phyloP scores from a whole-genome alignment of 2,888 invertebrate species.

The Drosophila pseudotalamancana region DNA sequence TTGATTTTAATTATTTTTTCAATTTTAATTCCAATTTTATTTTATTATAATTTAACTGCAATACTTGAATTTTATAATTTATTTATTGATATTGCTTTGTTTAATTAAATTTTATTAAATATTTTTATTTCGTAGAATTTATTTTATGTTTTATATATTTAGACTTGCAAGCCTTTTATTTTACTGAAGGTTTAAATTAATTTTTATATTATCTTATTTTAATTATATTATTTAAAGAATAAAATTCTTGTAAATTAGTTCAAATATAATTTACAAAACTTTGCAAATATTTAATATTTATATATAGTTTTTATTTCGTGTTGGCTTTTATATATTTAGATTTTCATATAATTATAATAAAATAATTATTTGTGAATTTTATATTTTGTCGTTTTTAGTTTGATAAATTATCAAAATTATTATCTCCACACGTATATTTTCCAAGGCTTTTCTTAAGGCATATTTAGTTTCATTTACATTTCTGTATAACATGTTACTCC shows the following conservation, averaged over 20 bases:
- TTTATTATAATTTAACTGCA: neutral
- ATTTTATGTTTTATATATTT: neutral
- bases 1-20: too few relatives aligned
- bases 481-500: conserved; percentile 1
- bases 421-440: neutral
- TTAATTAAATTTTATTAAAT: neutral
- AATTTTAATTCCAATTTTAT: too few relatives aligned
- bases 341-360: neutral
- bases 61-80: too few relatives aligned
- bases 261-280: neutral
- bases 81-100: too few relatives aligned
- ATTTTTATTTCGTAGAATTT: neutral
- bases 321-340: neutral
- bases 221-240: too few relatives aligned
- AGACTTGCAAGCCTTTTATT: too few relatives aligned
- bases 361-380: neutral
- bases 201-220: neutral
- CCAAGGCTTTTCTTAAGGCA: neutral
- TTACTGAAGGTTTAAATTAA: neutral
- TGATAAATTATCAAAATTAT: neutral
- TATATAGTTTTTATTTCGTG: neutral
- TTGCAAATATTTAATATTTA: neutral
- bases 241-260: neutral
- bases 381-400: too few relatives aligned
- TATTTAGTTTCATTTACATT: neutral